Evolutionary conservation across 2,888 invertebrate species (phyloP).

Genomic region (Cephus spinipes): DNA sequence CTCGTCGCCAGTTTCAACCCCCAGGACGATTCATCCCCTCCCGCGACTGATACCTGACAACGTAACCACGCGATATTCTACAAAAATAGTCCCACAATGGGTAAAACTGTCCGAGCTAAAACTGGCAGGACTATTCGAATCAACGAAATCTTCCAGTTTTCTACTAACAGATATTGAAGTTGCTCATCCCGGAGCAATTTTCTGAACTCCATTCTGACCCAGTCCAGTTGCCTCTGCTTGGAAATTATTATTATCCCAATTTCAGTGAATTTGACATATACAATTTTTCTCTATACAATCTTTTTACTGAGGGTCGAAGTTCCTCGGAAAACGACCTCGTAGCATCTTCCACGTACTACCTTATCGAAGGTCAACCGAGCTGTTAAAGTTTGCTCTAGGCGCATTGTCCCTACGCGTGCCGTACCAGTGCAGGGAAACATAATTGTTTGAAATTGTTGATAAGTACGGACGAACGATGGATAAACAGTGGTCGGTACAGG

Average conservation of each 20-base stretch:
- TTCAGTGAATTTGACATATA: no score
- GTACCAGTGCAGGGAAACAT: slow-evolving; percentile 11
- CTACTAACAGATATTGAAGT: no score
- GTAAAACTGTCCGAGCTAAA: no score
- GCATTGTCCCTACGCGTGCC: background rate
- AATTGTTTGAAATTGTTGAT: slow-evolving; percentile 51
- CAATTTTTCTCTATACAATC: no score
- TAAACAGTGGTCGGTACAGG: slow-evolving; percentile 34
- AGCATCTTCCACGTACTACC: background rate
- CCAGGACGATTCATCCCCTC: slow-evolving; percentile 10
- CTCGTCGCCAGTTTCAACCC: slow-evolving; percentile 26
- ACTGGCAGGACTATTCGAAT: no score
- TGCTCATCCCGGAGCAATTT: no score
- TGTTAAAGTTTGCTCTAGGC: background rate
- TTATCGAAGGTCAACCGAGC: background rate
- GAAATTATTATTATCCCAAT: no score
- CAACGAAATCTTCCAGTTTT: no score
- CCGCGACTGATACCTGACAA: slow-evolving; percentile 18
- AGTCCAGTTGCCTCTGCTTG: no score
- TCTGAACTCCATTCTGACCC: no score
- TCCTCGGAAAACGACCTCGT: background rate
- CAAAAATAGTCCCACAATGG: no score
- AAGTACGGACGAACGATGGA: slow-evolving; percentile 35
- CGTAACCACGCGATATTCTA: background rate
- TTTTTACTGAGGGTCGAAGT: background rate